Percentiles rank a stretch among this genome's conserved stretches.
phyloP scores from a whole-genome alignment of 2,113 vertebrate genomes.

The Cyanoliseus patagonus region DNA sequence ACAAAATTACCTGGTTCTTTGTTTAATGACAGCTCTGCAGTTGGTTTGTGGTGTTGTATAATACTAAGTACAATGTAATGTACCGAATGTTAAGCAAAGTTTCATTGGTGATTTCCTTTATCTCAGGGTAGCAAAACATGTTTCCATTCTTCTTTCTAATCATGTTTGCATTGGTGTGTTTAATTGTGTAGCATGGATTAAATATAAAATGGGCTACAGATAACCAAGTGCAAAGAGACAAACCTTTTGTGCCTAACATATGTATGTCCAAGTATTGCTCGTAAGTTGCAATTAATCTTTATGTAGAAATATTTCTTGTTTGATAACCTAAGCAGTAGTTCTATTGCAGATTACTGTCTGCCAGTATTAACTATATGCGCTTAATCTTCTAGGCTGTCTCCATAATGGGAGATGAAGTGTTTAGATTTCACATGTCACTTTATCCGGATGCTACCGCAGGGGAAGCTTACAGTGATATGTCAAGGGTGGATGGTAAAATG shows the following conservation, averaged over 20 bases:
- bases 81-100: not conserved
- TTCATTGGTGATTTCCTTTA: not conserved
- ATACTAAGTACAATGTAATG: accelerated
- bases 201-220: not conserved
- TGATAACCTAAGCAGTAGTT: not conserved
- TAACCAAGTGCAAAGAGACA: not conserved
- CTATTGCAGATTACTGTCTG: not conserved
- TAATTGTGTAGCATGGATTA: not conserved
- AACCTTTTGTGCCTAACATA: not conserved
- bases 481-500: slow-evolving; percentile 85
- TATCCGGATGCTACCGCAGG: slow-evolving; percentile 90
- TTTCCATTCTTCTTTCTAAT: not conserved
- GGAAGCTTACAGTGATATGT: slow-evolving; percentile 83
- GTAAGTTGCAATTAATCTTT: not conserved
- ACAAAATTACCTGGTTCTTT: not conserved
- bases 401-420: slow-evolving; percentile 94
- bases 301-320: not conserved
- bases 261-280: not conserved
- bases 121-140: not conserved
- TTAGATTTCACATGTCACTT: slow-evolving; percentile 87
- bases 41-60: not conserved
- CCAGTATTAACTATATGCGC: not conserved
- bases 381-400: slow-evolving; percentile 83
- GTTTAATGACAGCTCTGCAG: not conserved
- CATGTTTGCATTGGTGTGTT: not conserved